phyloP scores from a whole-genome alignment of 2,113 vertebrate genomes.

The Calyptomena viridis region DNA sequence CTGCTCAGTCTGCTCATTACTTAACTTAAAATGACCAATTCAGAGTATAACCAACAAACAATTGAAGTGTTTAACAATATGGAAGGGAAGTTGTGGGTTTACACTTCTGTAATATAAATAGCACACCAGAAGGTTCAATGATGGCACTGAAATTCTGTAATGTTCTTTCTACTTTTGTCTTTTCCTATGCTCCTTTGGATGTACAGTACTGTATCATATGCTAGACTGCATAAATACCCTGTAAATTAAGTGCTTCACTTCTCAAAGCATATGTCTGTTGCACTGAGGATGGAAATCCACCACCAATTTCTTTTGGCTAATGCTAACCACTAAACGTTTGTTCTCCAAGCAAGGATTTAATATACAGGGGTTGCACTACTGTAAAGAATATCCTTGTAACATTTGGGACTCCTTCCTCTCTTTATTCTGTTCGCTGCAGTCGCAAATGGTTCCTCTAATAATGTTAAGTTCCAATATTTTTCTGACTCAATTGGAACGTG shows the following conservation, averaged over 20 bases:
- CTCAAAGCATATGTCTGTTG: conserved; percentile 79
- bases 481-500: conserved; percentile 81
- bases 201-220: conserved; percentile 78
- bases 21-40: conserved; percentile 50
- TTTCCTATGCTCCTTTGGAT: conserved; percentile 77
- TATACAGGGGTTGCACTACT: conserved; percentile 74
- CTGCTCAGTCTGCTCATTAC: conserved; percentile 50
- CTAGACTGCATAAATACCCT: conserved; percentile 77
- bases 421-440: conserved; percentile 72
- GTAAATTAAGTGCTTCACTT: conserved; percentile 76
- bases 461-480: conserved; percentile 85
- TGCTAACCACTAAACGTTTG: conserved; percentile 63
- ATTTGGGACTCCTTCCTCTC: conserved; percentile 73
- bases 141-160: conserved; percentile 77
- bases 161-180: conserved; percentile 79
- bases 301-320: conserved; percentile 76
- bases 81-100: conserved; percentile 49
- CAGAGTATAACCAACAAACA: conserved; percentile 31
- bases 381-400: conserved; percentile 72
- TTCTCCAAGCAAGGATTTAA: conserved; percentile 72
- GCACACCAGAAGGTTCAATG: conserved; percentile 57
- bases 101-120: conserved; percentile 67
- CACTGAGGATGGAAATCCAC: conserved; percentile 80
- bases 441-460: conserved; percentile 74
- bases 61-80: conserved; percentile 24